Evolutionary conservation across 2,113 vertebrate genomes (phyloP).

Genomic region (Calidris pygmaea): DNA sequence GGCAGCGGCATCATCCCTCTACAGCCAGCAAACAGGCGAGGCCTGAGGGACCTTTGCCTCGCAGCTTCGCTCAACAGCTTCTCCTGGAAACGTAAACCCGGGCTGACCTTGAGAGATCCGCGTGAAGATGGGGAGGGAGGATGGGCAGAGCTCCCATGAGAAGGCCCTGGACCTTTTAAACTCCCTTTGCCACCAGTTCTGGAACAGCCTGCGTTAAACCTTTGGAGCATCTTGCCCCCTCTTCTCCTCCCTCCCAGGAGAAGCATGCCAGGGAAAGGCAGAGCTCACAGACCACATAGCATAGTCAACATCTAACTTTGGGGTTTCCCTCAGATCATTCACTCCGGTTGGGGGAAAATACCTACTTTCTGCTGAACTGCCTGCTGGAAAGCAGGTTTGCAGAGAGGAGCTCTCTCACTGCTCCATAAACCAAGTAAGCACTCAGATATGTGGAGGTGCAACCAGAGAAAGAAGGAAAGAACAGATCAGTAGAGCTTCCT

Average conservation of each 20-base stretch:
- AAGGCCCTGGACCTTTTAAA: neutral
- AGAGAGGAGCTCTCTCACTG: neutral
- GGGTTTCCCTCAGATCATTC: neutral
- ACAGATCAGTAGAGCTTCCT: neutral
- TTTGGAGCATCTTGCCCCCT: neutral
- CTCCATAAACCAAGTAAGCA: neutral
- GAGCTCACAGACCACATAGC: neutral
- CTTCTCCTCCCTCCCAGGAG: neutral
- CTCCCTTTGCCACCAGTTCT: neutral
- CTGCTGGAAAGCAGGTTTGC: neutral
- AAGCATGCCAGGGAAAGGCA: neutral
- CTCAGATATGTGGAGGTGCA: neutral
- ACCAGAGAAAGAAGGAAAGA: neutral
- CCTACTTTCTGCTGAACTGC: neutral
- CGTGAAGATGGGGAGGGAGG: fast-evolving
- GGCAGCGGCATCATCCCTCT: neutral
- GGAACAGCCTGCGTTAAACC: neutral
- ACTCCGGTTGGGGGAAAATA: fast-evolving
- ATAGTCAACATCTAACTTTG: neutral
- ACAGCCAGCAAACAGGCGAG: fast-evolving
- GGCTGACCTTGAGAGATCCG: neutral
- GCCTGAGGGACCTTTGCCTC: neutral
- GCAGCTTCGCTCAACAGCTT: neutral
- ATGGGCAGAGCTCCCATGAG: fast-evolving
- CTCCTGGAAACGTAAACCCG: neutral